Percentiles rank a stretch among this genome's conserved stretches.
phyloP scores from a whole-genome alignment of 2,113 vertebrate species.

The Ploceus nigricollis region DNA sequence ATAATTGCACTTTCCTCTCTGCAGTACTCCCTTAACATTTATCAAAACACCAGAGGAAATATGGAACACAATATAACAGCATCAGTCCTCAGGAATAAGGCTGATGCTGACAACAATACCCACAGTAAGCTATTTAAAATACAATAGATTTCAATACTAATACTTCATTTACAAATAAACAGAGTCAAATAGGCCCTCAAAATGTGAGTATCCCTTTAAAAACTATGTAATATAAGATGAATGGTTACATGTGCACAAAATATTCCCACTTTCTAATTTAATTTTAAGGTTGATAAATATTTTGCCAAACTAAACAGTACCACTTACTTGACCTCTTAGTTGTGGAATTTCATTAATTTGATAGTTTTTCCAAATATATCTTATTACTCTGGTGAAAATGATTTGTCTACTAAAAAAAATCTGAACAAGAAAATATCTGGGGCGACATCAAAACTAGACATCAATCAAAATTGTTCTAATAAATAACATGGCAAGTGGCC shows the following conservation, averaged over 20 bases:
- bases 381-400: background rate
- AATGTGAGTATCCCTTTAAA: background rate
- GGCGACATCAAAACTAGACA: background rate
- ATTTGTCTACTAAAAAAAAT: background rate
- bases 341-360: background rate
- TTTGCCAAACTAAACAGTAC: background rate
- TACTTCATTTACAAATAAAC: background rate
- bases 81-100: background rate
- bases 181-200: background rate
- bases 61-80: background rate
- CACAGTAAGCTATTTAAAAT: background rate
- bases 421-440: background rate
- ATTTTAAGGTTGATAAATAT: background rate
- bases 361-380: background rate
- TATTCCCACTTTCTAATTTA: background rate
- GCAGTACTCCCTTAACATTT: background rate
- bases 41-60: background rate
- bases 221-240: background rate
- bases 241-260: background rate
- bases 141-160: background rate
- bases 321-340: background rate
- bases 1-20: background rate
- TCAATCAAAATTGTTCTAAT: background rate
- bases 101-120: background rate
- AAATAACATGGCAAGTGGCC: background rate